These are phyloP conservation scores for Chloropsis hardwickii DNA, from an alignment of 2,113 vertebrate genomes.

Conservation along the genomic window DNA sequence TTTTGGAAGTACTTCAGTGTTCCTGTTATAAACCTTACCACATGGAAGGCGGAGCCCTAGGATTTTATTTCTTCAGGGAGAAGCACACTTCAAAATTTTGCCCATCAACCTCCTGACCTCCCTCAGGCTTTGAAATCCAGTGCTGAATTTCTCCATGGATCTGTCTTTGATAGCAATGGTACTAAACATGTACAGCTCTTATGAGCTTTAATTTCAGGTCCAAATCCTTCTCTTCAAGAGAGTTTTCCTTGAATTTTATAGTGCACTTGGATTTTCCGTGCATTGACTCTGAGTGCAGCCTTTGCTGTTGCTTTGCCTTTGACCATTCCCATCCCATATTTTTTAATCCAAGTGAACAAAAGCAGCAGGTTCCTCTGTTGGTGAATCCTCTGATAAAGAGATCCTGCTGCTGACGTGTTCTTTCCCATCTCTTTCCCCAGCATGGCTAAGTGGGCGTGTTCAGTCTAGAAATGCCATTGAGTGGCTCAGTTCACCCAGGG, in stretches of 20 bases:
- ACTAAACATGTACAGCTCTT: background rate
- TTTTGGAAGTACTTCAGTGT: background rate
- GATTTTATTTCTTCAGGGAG: background rate
- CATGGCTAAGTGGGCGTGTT: background rate
- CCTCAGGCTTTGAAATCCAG: background rate
- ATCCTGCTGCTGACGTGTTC: background rate
- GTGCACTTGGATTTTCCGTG: background rate
- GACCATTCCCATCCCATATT: background rate
- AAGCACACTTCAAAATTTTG: background rate
- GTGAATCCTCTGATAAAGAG: background rate
- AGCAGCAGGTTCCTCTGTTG: background rate
- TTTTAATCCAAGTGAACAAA: background rate
- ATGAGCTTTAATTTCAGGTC: background rate
- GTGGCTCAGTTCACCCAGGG: conserved; percentile 2
- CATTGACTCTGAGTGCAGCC: background rate
- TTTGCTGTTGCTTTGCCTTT: background rate
- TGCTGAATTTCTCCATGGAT: background rate
- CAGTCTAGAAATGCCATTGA: conserved; percentile 13
- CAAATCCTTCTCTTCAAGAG: background rate
- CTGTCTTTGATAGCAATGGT: background rate
- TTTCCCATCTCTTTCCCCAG: background rate
- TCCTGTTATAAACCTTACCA: background rate
- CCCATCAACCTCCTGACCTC: background rate
- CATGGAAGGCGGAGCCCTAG: background rate
- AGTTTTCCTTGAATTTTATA: background rate